Evolutionary conservation across 2,113 vertebrate genomes (phyloP), one percentile per base, ranked within the genome.

Genomic region (Leuciscus idus): DNA sequence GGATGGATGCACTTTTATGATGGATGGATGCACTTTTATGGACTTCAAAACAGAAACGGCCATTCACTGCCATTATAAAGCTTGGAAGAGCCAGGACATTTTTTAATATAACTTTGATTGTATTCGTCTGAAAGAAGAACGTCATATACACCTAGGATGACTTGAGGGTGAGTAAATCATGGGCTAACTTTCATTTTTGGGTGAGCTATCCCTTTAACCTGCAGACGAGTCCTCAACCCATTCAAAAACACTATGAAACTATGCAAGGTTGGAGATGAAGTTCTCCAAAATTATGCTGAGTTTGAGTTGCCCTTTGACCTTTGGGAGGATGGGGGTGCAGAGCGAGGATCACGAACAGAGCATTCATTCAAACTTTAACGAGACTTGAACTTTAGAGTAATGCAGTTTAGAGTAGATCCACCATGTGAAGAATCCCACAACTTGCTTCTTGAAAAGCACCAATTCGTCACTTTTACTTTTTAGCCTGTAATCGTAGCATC

Each of bases 321-420:
- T 26, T 66, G 61, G 61, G 11, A 50, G 8, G n/a, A 48, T 48
- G 79, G 23, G 59, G 57, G 79, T 62, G 57, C 28, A 30, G 26
- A 55, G 11, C 13, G 13, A 19, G 75, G 26, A 12, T 2, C 50
- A 36, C 1, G 30, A 62, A 62, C 23, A 62, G 36, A 28, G 36
- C 52, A 61, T 80, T 59, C 77, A 80, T 61, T 80, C 55, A 61
- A 36, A 39, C 55, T 79, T 4, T n/a, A n/a, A 13, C 1, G 10
- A 36, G 55, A 61, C 55, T 61, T 64, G 77, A 79, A 79, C 77
- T 79, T 39, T 61, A 4, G 21, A 79, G 43, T 7, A 50, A 50
- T 48, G 43, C 43, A 15, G 26, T 50, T n/a, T 13, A 50, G 72
- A 48, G 39, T 0, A 46, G 39, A 48, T 4, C 39, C 39, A 7